Evolutionary conservation across 2,888 invertebrate species (phyloP).

Genomic region (Ophioninae sp.): DNA sequence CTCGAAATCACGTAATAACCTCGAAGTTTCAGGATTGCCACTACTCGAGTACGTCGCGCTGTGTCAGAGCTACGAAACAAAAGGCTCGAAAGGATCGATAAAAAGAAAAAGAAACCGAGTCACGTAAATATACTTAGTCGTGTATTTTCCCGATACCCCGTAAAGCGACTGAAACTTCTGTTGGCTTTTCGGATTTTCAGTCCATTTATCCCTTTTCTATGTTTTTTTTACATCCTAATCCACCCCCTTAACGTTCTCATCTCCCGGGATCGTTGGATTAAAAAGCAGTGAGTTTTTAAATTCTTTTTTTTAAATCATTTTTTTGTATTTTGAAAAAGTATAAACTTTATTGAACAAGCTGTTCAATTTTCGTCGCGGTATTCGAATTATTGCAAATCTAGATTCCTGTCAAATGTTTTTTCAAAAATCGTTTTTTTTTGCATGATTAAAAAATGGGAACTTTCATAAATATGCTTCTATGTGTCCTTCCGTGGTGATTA

Average conservation of each 20-base stretch:
- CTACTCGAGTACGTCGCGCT: conserved; percentile 16
- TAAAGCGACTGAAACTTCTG: conserved; percentile 1
- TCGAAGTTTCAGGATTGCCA: conserved; percentile 29
- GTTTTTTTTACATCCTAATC: conserved; percentile 8
- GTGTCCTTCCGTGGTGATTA: too few species aligned
- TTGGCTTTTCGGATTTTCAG: conserved; percentile 23
- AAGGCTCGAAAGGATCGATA: conserved; percentile 11
- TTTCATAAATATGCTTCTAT: too few species aligned
- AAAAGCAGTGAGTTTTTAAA: too few species aligned
- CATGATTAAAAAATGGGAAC: not conserved
- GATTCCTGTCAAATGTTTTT: too few species aligned
- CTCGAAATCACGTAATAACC: conserved; percentile 20
- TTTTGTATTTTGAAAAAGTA: too few species aligned
- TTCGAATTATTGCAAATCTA: too few species aligned
- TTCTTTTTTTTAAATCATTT: too few species aligned
- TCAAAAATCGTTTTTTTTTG: not conserved
- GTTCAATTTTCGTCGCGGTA: too few species aligned
- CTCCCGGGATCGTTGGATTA: not conserved
- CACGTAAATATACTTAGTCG: conserved; percentile 19
- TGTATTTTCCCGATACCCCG: conserved; percentile 4
- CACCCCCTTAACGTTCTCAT: not conserved
- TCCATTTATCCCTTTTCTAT: conserved; percentile 8
- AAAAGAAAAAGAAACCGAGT: not conserved
- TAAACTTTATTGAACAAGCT: too few species aligned
- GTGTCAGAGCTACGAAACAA: conserved; percentile 23